phyloP scores from a whole-genome alignment of 2,797 vertebrate species.

The Sphenodon punctatus region DNA sequence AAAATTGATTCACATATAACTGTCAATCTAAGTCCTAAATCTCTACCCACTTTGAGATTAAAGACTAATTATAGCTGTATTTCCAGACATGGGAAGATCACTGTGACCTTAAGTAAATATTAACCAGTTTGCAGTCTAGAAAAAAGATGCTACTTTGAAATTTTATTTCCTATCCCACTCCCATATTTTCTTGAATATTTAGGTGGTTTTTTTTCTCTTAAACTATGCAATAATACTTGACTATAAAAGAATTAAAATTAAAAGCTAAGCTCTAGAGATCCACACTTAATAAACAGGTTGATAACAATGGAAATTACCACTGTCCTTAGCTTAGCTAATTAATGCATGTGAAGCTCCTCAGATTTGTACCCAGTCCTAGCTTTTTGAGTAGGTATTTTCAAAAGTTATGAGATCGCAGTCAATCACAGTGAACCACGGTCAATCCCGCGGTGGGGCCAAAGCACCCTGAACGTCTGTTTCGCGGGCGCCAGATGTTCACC shows the following conservation, averaged over 20 bases:
- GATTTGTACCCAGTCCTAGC: not conserved
- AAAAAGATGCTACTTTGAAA: not conserved
- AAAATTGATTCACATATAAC: slow-evolving; percentile 52
- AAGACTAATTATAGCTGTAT: slow-evolving; percentile 52
- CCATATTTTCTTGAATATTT: not conserved
- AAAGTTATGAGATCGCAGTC: slow-evolving; percentile 12
- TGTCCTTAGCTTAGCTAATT: slow-evolving; percentile 19
- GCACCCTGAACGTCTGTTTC: too few relatives aligned
- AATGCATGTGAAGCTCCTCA: not conserved
- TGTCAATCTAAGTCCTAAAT: slow-evolving; percentile 57
- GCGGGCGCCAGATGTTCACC: too few relatives aligned
- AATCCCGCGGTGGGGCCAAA: too few relatives aligned
- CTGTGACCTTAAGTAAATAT: slow-evolving; percentile 1
- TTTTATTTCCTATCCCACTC: not conserved
- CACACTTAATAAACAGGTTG: not conserved
- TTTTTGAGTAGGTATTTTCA: not conserved
- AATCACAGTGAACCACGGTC: too few relatives aligned
- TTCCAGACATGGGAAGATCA: slow-evolving; percentile 40
- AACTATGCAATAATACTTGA: not conserved
- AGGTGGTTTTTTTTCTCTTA: not conserved
- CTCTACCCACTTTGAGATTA: slow-evolving; percentile 52
- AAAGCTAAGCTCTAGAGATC: not conserved
- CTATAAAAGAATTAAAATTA: not conserved
- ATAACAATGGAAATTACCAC: not conserved
- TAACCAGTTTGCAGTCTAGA: slow-evolving; percentile 35